phyloP scores from a whole-genome alignment of 2,113 vertebrate species.

The Thalassarche chlororhynchos region DNA sequence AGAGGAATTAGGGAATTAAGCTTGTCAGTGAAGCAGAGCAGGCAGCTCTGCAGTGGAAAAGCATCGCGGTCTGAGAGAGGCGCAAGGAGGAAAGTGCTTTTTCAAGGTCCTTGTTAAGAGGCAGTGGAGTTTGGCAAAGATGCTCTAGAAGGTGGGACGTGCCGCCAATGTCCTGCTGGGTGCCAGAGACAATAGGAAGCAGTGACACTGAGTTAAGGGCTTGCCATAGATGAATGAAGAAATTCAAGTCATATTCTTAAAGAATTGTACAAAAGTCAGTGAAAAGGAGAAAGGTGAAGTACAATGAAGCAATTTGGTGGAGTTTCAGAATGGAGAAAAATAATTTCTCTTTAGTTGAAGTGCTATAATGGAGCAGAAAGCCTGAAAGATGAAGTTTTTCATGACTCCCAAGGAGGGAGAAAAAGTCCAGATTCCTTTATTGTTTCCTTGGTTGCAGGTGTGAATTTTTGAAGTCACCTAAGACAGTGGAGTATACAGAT shows the following conservation, averaged over 20 bases:
- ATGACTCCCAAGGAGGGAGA: not conserved
- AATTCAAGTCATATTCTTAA: not conserved
- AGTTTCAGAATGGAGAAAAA: not conserved
- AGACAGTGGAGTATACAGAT: not conserved
- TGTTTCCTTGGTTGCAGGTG: not conserved
- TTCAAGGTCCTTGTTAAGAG: not conserved
- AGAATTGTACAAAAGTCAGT: not conserved
- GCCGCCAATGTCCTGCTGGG: fast-evolving
- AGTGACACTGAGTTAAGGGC: not conserved
- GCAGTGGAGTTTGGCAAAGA: not conserved
- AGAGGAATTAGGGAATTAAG: not conserved
- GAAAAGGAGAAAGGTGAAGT: not conserved
- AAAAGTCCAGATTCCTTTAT: not conserved
- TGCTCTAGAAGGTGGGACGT: not conserved
- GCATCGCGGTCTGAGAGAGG: not conserved
- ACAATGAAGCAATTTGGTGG: not conserved
- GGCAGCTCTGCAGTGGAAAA: not conserved
- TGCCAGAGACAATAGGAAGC: not conserved
- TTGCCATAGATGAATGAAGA: not conserved
- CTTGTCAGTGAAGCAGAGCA: not conserved
- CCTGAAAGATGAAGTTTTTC: not conserved
- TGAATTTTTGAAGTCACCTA: not conserved
- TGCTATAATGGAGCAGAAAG: not conserved
- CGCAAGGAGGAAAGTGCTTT: not conserved
- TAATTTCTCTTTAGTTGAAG: not conserved